Conservation (phyloP, 1,140 invertebrate genomes). For the Drosophila lini region DNA sequence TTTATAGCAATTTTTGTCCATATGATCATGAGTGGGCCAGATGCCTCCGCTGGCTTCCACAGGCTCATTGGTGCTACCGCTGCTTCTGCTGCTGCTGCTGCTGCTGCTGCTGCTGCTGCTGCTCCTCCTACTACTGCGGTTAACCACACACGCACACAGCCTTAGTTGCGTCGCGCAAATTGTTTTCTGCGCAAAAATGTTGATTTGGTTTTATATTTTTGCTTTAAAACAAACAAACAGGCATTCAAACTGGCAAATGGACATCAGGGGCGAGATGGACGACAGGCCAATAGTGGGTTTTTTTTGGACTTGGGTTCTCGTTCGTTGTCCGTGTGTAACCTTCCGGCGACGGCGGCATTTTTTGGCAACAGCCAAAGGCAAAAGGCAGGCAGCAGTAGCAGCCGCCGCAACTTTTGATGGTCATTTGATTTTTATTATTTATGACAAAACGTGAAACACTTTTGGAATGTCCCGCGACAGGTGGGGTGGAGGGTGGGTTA, state of each 20-base stretch:
- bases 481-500: neutral
- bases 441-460: slow-evolving; percentile 78
- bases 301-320: slow-evolving; percentile 22
- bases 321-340: slow-evolving; percentile 51
- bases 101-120: neutral
- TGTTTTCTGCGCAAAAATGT: slow-evolving; percentile 62
- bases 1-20: slow-evolving; percentile 83
- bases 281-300: slow-evolving; percentile 34
- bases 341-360: slow-evolving; percentile 56
- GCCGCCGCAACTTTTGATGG: slow-evolving; percentile 59
- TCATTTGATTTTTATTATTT: slow-evolving; percentile 81
- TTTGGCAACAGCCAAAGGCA: slow-evolving; percentile 56
- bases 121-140: slow-evolving; percentile 17
- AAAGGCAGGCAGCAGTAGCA: slow-evolving; percentile 2
- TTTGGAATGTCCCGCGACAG: slow-evolving; percentile 52
- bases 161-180: slow-evolving; percentile 26
- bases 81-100: neutral
- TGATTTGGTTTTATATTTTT: slow-evolving; percentile 82
- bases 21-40: slow-evolving; percentile 77
- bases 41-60: slow-evolving; percentile 61
- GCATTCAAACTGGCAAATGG: slow-evolving; percentile 77
- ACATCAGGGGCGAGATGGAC: slow-evolving; percentile 68
- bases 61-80: slow-evolving; percentile 18
- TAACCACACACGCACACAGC: slow-evolving; percentile 26
- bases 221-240: slow-evolving; percentile 77